phyloP scores from a whole-genome alignment of 2,113 vertebrate species.

The Pomatostomus ruficeps region DNA sequence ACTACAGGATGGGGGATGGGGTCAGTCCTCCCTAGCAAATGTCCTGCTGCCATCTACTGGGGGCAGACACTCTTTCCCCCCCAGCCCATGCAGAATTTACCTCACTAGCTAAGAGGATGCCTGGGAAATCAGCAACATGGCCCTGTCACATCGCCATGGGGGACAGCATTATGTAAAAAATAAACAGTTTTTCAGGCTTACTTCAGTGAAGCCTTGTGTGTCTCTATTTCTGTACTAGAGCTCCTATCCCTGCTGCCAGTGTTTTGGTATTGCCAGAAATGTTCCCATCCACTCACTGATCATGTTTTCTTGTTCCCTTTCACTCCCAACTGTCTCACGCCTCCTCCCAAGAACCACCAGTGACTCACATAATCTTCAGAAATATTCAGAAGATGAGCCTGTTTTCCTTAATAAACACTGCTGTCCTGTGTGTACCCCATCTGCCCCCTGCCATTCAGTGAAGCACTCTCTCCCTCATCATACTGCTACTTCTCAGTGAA shows the following conservation, averaged over 20 bases:
- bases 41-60: constrained; percentile 62
- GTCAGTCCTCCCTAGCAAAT: neutral
- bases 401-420: neutral
- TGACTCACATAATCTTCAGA: neutral
- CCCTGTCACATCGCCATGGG: neutral
- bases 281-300: neutral
- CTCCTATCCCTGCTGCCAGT: neutral
- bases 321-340: neutral
- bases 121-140: neutral
- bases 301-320: neutral
- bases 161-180: neutral
- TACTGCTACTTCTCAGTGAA: neutral
- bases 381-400: neutral
- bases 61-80: neutral
- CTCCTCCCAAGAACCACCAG: neutral
- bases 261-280: neutral
- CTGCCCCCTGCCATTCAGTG: neutral
- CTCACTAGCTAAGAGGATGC: neutral
- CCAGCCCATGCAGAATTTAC: neutral
- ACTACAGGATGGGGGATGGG: rapidly evolving
- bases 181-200: neutral
- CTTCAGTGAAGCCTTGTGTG: neutral
- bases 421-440: neutral
- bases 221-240: neutral
- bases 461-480: neutral